Percentiles rank a stretch among this genome's conserved stretches.
Conservation (phyloP, 1,140 invertebrate species). For the Teleopsis dalmanni region DNA sequence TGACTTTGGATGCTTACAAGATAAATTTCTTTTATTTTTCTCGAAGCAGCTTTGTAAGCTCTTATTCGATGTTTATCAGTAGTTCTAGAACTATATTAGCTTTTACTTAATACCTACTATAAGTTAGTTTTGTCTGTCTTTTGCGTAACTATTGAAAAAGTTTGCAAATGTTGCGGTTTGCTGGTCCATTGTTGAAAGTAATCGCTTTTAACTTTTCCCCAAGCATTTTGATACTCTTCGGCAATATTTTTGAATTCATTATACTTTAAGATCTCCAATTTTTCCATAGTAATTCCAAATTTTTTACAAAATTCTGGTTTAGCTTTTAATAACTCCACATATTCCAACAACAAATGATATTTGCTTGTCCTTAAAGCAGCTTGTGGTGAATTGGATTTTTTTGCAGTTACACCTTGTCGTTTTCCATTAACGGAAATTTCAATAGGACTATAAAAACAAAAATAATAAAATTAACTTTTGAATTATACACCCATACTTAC, state of each 20-base stretch:
- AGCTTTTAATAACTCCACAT: constrained; percentile 47
- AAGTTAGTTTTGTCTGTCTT: too few species aligned
- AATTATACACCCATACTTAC: constrained; percentile 11
- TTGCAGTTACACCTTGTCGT: constrained; percentile 74
- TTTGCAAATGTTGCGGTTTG: constrained; percentile 46
- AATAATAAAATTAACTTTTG: not conserved
- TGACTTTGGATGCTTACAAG: too few species aligned
- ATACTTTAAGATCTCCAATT: constrained; percentile 43
- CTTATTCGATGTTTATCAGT: too few species aligned
- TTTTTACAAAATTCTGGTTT: constrained; percentile 24
- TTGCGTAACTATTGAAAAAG: constrained; percentile 24
- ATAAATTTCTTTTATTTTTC: too few species aligned
- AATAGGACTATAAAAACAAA: constrained; percentile 47
- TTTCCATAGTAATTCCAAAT: constrained; percentile 19
- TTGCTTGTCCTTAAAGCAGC: constrained; percentile 56
- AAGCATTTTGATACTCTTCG: constrained; percentile 44
- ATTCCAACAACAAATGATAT: constrained; percentile 54
- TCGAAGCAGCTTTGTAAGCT: too few species aligned
- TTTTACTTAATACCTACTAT: too few species aligned
- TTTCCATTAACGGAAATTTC: constrained; percentile 74
- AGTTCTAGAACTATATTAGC: too few species aligned
- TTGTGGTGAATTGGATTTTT: constrained; percentile 49
- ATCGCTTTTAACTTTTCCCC: constrained; percentile 45
- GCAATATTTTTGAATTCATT: constrained; percentile 46
- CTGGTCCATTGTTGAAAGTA: constrained; percentile 53